Conservation (phyloP, 2,113 vertebrate species). For the Himantopus leucocephalus region DNA sequence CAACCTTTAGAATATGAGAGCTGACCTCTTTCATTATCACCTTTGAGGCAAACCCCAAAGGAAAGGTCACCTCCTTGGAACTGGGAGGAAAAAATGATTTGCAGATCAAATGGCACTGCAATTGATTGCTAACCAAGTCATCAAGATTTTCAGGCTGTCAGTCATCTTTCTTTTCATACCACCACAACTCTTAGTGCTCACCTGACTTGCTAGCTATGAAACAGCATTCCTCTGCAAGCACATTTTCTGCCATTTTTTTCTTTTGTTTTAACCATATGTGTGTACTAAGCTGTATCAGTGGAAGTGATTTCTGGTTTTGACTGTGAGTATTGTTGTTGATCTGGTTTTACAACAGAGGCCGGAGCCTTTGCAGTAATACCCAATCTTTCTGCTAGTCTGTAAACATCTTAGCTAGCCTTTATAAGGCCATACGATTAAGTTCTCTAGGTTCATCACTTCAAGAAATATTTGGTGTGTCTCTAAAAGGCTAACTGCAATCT, state of each 20-base stretch:
- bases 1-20: background rate
- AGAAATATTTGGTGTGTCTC: background rate
- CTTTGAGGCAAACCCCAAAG: background rate
- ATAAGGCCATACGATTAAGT: background rate
- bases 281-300: background rate
- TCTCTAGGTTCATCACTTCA: background rate
- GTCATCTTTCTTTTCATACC: background rate
- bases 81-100: background rate
- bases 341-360: background rate
- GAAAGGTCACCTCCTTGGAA: background rate
- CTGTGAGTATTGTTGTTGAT: background rate
- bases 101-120: background rate
- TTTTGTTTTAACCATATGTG: background rate
- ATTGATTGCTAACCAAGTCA: background rate
- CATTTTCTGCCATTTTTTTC: background rate
- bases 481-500: background rate
- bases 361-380: background rate
- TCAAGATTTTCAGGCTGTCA: background rate
- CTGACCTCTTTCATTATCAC: background rate
- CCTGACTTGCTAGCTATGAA: background rate
- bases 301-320: background rate
- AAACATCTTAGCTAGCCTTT: background rate
- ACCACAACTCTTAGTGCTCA: background rate
- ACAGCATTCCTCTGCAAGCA: background rate
- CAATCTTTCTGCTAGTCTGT: background rate